Conservation (phyloP, 1,140 invertebrate genomes). For the Antheraea pernyi region DNA sequence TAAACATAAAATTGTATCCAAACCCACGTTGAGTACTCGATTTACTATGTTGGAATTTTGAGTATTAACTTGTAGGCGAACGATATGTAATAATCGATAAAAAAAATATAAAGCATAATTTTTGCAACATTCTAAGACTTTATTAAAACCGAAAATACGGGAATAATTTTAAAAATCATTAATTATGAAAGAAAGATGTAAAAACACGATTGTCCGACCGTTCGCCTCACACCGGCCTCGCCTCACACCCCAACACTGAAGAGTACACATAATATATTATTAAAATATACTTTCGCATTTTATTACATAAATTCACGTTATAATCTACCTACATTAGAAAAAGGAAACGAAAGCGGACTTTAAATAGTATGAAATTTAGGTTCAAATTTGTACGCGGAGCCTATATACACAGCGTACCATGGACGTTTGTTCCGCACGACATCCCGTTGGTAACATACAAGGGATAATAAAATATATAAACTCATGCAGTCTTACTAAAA, state of each 20-base stretch:
- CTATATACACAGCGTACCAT: conserved; percentile 77
- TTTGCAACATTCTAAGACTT: no score
- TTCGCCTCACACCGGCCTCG: conserved; percentile 72
- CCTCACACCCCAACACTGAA: conserved; percentile 66
- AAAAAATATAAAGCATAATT: no score
- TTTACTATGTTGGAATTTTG: conserved; percentile 53
- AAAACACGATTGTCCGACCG: conserved; percentile 18
- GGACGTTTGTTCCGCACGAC: conserved; percentile 69
- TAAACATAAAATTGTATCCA: conserved; percentile 9
- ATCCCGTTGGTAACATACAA: conserved; percentile 44
- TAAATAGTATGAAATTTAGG: conserved; percentile 66
- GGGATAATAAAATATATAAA: conserved; percentile 30
- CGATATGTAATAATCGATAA: conserved; percentile 20
- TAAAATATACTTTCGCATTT: conserved; percentile 79
- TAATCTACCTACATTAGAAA: conserved; percentile 75
- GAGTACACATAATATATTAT: conserved; percentile 72
- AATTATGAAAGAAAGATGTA: no score
- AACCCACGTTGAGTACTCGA: conserved; percentile 61
- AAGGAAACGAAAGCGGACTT: conserved; percentile 71
- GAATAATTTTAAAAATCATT: no score
- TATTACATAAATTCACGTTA: conserved; percentile 79
- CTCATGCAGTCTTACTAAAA: conserved; percentile 31
- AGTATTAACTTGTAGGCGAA: conserved; percentile 74
- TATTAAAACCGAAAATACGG: no score
- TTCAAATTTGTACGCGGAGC: conserved; percentile 75